These are phyloP conservation scores for Ambastaia sidthimunki DNA, from an alignment of 2,797 vertebrate species.

Conservation along the genomic window DNA sequence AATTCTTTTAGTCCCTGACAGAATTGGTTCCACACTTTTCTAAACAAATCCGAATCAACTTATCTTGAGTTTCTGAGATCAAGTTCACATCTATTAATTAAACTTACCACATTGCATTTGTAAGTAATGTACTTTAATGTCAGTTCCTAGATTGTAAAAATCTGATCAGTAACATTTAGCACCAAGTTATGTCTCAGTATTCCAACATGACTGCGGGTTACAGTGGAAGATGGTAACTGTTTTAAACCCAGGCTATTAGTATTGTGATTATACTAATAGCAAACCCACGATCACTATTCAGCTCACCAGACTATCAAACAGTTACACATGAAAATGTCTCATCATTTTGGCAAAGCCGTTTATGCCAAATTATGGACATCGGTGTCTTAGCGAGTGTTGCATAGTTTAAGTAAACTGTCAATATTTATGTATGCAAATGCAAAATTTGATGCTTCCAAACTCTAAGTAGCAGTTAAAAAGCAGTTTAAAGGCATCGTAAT, in stretches of 20 bases:
- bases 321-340: constrained; percentile 10
- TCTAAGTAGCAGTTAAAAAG: constrained; percentile 2
- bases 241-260: constrained; percentile 14
- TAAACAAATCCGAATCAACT: not conserved
- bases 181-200: constrained; percentile 23
- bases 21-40: no score
- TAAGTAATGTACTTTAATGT: not conserved
- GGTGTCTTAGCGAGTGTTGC: not conserved
- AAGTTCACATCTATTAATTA: not conserved
- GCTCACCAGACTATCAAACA: not conserved
- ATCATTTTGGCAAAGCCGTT: not conserved
- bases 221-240: not conserved
- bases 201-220: not conserved
- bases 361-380: not conserved
- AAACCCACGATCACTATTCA: not conserved
- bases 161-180: not conserved
- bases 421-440: constrained; percentile 6
- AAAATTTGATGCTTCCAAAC: constrained; percentile 1
- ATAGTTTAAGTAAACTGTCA: constrained; percentile 7
- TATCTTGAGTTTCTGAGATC: not conserved
- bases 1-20: not conserved
- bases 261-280: not conserved
- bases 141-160: not conserved
- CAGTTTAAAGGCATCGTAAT: not conserved
- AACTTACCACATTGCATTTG: not conserved